Conservation (phyloP, 2,888 invertebrate genomes). For the Altica lythri region DNA sequence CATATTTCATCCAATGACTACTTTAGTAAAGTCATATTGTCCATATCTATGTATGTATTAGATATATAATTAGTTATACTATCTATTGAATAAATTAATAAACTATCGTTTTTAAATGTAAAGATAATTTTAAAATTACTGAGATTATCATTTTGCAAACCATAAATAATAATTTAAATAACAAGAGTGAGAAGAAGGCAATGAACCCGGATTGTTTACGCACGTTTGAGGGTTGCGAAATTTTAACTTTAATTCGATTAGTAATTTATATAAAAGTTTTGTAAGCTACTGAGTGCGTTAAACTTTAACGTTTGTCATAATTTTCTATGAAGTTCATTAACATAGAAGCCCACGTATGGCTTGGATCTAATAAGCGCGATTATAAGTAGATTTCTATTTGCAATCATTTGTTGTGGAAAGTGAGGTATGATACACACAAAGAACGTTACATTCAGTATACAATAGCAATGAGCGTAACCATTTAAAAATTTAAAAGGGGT, state of each 20-base stretch:
- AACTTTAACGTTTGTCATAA: constrained; percentile 36
- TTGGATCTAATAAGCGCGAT: constrained; percentile 32
- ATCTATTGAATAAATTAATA: too few relatives aligned
- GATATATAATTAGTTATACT: too few relatives aligned
- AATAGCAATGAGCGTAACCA: too few relatives aligned
- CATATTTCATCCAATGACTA: too few relatives aligned
- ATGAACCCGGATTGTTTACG: constrained; percentile 31
- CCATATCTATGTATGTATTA: too few relatives aligned
- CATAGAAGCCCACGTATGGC: constrained; percentile 34
- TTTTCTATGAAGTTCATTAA: constrained; percentile 37
- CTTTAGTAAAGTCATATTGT: too few relatives aligned
- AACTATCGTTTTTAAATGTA: too few relatives aligned
- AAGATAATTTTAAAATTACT: too few relatives aligned
- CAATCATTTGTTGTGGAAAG: constrained; percentile 34
- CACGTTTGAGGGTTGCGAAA: constrained; percentile 33
- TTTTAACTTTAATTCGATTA: constrained; percentile 17
- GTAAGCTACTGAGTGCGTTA: constrained; percentile 29
- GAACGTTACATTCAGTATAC: too few relatives aligned
- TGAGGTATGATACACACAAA: constrained; percentile 34
- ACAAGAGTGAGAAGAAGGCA: constrained; percentile 3
- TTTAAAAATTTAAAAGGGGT: too few relatives aligned
- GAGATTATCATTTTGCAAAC: too few relatives aligned
- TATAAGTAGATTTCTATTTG: constrained; percentile 34
- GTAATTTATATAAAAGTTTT: constrained; percentile 32
- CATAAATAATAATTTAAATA: too few relatives aligned